phyloP scores from a whole-genome alignment of 2,797 vertebrate genomes.

The Melanotaenia parkinsoni region DNA sequence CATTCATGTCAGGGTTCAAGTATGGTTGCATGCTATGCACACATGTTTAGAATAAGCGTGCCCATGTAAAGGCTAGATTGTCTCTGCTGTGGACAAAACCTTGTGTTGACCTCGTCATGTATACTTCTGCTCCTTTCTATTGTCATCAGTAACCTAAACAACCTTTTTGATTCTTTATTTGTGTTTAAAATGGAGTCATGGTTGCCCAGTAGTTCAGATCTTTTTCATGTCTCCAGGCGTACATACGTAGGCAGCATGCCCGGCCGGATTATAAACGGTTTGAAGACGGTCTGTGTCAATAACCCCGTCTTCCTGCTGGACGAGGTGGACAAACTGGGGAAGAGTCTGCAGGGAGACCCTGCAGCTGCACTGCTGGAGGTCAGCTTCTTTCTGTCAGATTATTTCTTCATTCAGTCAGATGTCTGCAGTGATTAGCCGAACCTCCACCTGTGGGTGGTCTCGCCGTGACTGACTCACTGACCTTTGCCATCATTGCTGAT shows the following conservation, averaged over 20 bases:
- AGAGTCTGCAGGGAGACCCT: constrained; percentile 96
- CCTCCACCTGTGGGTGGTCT: no score
- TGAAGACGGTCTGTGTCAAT: constrained; percentile 93
- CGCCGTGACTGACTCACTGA: no score
- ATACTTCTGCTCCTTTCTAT: not conserved
- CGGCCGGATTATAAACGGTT: constrained; percentile 94
- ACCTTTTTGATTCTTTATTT: not conserved
- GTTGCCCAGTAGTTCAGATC: not conserved
- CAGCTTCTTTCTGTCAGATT: constrained; percentile 1
- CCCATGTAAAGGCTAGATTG: not conserved
- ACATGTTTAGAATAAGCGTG: not conserved
- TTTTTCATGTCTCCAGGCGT: constrained; percentile 78
- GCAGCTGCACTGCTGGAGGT: constrained; percentile 97
- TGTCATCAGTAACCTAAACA: not conserved
- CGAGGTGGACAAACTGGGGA: constrained; percentile 96
- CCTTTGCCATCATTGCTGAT: no score
- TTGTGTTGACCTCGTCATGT: not conserved
- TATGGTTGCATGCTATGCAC: not conserved
- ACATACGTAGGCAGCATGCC: constrained; percentile 99
- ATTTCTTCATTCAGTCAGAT: not conserved
- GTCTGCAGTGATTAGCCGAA: not conserved
- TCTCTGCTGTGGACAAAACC: not conserved
- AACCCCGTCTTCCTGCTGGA: constrained; percentile 97
- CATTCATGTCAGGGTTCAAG: not conserved
- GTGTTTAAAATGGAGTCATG: not conserved